These are phyloP conservation scores for Phalacrocorax brasilianus DNA, from an alignment of 2,113 vertebrate genomes.

Conservation along the genomic window DNA sequence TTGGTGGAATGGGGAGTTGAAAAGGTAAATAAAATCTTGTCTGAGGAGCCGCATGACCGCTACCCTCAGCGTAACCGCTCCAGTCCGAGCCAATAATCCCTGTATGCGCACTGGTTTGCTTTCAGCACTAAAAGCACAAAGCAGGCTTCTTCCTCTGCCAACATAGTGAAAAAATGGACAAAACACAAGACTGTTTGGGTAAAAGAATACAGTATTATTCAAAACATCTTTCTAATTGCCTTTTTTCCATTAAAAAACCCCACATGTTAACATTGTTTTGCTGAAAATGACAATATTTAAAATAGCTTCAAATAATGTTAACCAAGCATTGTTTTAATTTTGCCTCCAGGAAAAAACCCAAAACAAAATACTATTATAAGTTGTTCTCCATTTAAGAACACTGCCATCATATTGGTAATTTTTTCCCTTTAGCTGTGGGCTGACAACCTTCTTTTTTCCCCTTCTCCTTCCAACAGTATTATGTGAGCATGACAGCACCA, in stretches of 20 bases:
- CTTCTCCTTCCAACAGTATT: background rate
- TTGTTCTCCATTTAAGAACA: background rate
- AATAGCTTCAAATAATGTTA: constrained; percentile 49
- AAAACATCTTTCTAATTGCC: background rate
- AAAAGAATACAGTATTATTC: background rate
- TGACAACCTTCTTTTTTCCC: background rate
- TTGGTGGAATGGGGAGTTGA: background rate
- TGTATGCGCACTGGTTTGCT: background rate
- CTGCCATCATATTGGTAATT: background rate
- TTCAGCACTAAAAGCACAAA: background rate
- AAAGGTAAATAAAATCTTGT: background rate
- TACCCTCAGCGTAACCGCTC: background rate
- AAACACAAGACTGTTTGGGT: background rate
- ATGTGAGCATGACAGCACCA: background rate
- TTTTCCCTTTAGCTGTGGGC: constrained; percentile 6
- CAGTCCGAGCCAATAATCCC: background rate
- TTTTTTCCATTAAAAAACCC: background rate
- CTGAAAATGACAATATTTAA: constrained; percentile 30
- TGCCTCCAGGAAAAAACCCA: background rate
- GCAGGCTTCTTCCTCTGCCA: background rate
- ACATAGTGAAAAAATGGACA: background rate
- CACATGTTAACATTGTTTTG: background rate
- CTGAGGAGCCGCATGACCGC: background rate
- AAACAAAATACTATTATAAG: background rate
- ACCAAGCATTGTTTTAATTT: constrained; percentile 47